A percentile compares a stretch with the other conserved stretches of the same genome.
phyloP scores from a whole-genome alignment of 2,888 invertebrate species.

The Eilema depressum region DNA sequence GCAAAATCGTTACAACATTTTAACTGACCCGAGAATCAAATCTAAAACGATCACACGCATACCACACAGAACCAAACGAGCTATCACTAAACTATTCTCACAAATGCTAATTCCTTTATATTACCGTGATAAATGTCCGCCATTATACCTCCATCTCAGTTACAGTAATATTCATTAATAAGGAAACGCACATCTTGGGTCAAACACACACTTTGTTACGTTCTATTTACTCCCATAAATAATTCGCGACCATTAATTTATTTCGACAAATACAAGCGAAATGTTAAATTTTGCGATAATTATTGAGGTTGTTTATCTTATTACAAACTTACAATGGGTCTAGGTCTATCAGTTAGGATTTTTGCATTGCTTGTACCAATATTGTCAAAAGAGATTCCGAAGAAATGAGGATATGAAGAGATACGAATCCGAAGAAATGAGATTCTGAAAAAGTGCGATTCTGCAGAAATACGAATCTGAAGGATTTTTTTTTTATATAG shows the following conservation, averaged over 20 bases:
- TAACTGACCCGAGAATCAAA: not conserved
- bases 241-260: slow-evolving; percentile 13
- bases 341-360: too few relatives aligned
- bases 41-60: too few relatives aligned
- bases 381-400: too few relatives aligned
- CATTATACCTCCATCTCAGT: slow-evolving; percentile 27
- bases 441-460: too few relatives aligned
- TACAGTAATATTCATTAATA: slow-evolving; percentile 36
- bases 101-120: slow-evolving; percentile 35
- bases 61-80: not conserved
- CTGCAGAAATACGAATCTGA: too few relatives aligned
- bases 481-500: too few relatives aligned
- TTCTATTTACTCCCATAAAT: slow-evolving; percentile 28
- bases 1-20: not conserved
- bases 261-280: not conserved
- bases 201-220: slow-evolving; percentile 29
- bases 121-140: slow-evolving; percentile 30
- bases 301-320: slow-evolving; percentile 9
- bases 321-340: too few relatives aligned
- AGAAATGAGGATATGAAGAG: too few relatives aligned
- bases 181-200: slow-evolving; percentile 18
- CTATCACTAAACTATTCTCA: slow-evolving; percentile 22
- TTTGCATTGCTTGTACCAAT: too few relatives aligned
- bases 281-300: slow-evolving; percentile 11
- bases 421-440: too few relatives aligned